Evolutionary conservation across 35 echinoderm and acorn worm species (phyloP), one percentile per base, ranked within the genome.

Genomic region (Lytechinus pictus): DNA sequence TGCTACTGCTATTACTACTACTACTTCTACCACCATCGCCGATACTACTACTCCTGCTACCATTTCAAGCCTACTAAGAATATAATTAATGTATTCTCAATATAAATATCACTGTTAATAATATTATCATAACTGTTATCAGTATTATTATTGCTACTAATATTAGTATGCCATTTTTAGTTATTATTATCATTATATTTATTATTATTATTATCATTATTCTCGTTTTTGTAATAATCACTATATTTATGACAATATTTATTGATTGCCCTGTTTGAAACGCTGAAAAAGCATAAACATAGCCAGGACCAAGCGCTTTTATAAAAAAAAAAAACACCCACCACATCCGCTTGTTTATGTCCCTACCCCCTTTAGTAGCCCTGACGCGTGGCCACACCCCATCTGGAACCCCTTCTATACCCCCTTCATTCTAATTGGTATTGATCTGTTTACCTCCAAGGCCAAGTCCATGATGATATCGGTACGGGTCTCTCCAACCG

Each of bases 71-170:
- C 33, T 44, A 44, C 33, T 44, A 44, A 44, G 33, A 44, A 44
- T 44, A 44, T 44, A 44, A 58, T 58, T 58, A 58, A 10, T 58
- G 12, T 58, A 58, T 58, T 58, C 8, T 58, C 12, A 58, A 10
- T 58, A 60, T 60, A 12, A 10, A 12, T 60, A 60, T 60, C 2
- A 60, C 16, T 7, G 9, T 60, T 7, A 60, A 12, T 7, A 60
- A 12, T 7, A 10, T 60, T 10, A 60, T 60, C 9, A 60, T 60
- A 12, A 60, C 16, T 60, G 16, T 60, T 60, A 52, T 88, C 14
- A 88, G 19, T 88, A 88, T 27, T 88, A 88, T 88, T 88, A 88
- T 52, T 88, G 27, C n/a, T 28, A 88, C 27, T 88, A 88, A 11
- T 52, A 88, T 88, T 88, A 88, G 19, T 88, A 88, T 28, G 27